These are phyloP conservation scores for Loxodonta africana DNA, from an alignment of 2,113 vertebrate species.

Conservation along the genomic window DNA sequence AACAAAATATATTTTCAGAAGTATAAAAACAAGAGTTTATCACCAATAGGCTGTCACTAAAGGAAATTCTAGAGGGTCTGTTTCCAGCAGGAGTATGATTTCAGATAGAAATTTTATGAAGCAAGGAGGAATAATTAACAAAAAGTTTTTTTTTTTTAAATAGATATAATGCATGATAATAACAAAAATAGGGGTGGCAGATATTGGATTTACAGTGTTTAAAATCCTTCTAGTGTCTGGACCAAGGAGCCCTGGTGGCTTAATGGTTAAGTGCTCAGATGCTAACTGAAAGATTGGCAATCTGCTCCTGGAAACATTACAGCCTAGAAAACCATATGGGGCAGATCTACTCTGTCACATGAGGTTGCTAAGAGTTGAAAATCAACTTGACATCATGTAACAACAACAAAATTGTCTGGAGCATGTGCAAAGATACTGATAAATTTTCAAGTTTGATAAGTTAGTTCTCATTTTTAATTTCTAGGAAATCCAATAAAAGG, in stretches of 20 bases:
- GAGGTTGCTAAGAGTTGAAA: too few species aligned
- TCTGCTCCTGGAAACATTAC: background rate
- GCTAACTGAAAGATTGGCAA: background rate
- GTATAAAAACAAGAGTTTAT: background rate
- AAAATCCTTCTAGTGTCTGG: background rate
- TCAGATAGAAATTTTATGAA: background rate
- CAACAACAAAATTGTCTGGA: background rate
- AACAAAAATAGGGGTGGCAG: background rate
- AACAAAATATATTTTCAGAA: constrained; percentile 5
- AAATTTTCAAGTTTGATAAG: background rate
- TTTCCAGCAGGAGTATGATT: background rate
- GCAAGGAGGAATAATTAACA: background rate
- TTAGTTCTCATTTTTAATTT: background rate
- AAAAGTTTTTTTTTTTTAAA: background rate
- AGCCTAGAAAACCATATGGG: background rate
- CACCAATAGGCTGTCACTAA: background rate
- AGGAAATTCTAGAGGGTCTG: background rate
- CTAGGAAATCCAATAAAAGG: background rate
- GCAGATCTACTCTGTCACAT: background rate
- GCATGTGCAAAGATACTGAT: background rate
- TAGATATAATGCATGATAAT: background rate
- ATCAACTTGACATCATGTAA: background rate
- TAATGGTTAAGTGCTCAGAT: background rate
- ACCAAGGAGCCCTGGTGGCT: background rate
- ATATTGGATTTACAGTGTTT: background rate